Evolutionary conservation across 2,113 vertebrate genomes (phyloP).

Genomic region (Columbina picui): DNA sequence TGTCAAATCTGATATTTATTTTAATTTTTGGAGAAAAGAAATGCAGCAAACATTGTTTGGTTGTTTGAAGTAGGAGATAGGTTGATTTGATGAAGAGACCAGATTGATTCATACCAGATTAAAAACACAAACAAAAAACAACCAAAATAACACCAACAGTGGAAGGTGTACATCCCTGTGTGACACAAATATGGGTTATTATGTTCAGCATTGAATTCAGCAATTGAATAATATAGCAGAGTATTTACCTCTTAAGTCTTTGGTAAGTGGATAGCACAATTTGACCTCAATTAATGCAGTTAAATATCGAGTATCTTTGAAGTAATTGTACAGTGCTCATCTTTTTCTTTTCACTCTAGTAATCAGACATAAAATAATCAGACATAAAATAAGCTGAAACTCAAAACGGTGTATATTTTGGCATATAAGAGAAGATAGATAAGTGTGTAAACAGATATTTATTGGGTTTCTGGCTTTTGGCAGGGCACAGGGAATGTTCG

Average conservation of each 20-base stretch:
- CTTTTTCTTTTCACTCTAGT: background rate
- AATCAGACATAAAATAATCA: no score
- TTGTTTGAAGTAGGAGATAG: background rate
- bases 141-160: background rate
- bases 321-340: fast-evolving
- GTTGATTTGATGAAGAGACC: background rate
- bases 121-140: background rate
- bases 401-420: background rate
- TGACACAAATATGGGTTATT: background rate
- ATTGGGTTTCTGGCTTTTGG: background rate
- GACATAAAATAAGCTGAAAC: background rate
- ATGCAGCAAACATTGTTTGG: background rate
- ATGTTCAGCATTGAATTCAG: background rate
- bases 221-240: background rate
- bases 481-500: fast-evolving
- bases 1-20: background rate
- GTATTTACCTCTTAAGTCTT: background rate
- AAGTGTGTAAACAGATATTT: background rate
- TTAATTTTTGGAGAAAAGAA: background rate
- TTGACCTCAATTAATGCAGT: background rate
- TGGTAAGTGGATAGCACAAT: background rate
- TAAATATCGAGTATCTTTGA: background rate
- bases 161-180: background rate
- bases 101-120: background rate
- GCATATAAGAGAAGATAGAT: background rate